phyloP scores from a whole-genome alignment of 1,140 invertebrate species.

The Popillia japonica region DNA sequence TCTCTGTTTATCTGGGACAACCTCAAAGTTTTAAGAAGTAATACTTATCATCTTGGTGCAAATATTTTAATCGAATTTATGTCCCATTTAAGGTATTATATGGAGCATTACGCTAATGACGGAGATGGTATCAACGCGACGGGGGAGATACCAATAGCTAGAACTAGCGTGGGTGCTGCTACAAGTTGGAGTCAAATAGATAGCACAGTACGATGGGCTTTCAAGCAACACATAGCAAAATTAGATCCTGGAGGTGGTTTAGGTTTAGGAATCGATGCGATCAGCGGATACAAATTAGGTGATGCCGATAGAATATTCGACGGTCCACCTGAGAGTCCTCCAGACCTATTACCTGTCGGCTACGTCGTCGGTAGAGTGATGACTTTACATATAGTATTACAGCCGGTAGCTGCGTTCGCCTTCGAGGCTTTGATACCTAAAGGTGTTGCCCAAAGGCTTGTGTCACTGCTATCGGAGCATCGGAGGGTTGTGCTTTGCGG shows the following conservation, averaged over 20 bases:
- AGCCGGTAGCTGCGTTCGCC: constrained; percentile 90
- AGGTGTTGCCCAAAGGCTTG: constrained; percentile 88
- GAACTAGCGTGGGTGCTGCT: constrained; percentile 88
- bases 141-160: constrained; percentile 81
- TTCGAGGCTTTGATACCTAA: constrained; percentile 97
- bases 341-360: constrained; percentile 91
- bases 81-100: constrained; percentile 52
- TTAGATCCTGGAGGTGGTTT: constrained; percentile 93
- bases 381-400: constrained; percentile 82
- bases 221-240: constrained; percentile 93
- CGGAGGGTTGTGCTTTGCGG: constrained; percentile 94
- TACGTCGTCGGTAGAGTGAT: constrained; percentile 89
- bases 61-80: neutral
- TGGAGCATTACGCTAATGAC: constrained; percentile 67
- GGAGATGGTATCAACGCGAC: constrained; percentile 61
- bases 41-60: constrained; percentile 50
- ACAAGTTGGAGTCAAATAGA: constrained; percentile 96
- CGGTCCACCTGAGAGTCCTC: constrained; percentile 67
- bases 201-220: constrained; percentile 86
- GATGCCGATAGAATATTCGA: constrained; percentile 80
- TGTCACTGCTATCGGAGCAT: constrained; percentile 86
- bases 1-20: constrained; percentile 84
- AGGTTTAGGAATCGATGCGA: constrained; percentile 87
- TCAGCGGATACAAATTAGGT: constrained; percentile 92
- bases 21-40: constrained; percentile 80